Evolutionary conservation across 2,888 invertebrate genomes (phyloP).

Genomic region (Cosmopolites sordidus): DNA sequence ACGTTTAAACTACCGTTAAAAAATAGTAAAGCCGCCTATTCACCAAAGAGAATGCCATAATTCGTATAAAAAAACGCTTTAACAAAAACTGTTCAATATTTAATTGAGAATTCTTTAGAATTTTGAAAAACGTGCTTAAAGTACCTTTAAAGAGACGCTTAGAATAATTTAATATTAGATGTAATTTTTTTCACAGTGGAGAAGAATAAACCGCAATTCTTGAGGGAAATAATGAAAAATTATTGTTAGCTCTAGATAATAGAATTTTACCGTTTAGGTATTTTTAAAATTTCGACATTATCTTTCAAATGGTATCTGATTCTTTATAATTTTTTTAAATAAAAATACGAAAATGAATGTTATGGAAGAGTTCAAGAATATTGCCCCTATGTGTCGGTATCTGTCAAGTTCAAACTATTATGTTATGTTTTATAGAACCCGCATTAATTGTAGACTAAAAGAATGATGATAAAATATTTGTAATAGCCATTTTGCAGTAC

Average conservation of each 20-base stretch:
- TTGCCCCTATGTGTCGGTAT: background rate
- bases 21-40: no score
- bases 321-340: no score
- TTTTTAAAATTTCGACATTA: background rate
- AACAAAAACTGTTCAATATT: background rate
- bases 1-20: no score
- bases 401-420: constrained; percentile 1
- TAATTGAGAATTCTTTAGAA: background rate
- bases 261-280: background rate
- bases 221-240: background rate
- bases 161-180: background rate
- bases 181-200: background rate
- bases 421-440: background rate
- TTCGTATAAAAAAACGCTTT: background rate
- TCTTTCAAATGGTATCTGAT: no score
- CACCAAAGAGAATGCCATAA: background rate
- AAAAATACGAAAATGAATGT: no score
- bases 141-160: background rate
- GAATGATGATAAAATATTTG: no score
- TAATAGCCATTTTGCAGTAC: no score
- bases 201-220: background rate
- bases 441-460: background rate
- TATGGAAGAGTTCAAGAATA: no score
- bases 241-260: background rate
- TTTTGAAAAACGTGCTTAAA: background rate